phyloP scores from a whole-genome alignment of 2,888 invertebrate species.

The Drosophila cognata region DNA sequence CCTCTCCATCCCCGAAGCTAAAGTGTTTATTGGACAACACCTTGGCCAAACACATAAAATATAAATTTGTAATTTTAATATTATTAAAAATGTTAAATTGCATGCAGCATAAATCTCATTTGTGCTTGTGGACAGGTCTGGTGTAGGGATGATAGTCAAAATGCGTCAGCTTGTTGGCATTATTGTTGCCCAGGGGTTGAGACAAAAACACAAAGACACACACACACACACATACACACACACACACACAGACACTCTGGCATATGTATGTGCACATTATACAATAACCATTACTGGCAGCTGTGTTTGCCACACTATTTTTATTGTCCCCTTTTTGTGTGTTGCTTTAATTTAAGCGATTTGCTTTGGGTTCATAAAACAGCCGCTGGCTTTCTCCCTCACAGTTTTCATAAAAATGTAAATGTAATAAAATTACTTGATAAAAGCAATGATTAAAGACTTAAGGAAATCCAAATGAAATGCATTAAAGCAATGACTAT shows the following conservation, averaged over 20 bases:
- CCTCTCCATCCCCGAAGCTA: neutral
- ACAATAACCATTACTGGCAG: conserved; percentile 74
- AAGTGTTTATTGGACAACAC: conserved; percentile 73
- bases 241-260: conserved; percentile 15
- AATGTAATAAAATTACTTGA: conserved; percentile 50
- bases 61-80: conserved; percentile 79
- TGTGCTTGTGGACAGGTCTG: conserved; percentile 27
- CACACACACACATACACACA: conserved; percentile 14
- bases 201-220: conserved; percentile 22
- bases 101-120: conserved; percentile 75
- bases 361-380: conserved; percentile 66
- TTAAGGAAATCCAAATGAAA: conserved; percentile 3
- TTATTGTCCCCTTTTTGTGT: conserved; percentile 58
- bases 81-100: conserved; percentile 76
- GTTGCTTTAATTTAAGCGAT: conserved; percentile 78
- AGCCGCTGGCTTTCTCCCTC: conserved; percentile 55
- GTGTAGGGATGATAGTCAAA: conserved; percentile 18
- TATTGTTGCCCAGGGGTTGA: conserved; percentile 59
- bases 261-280: conserved; percentile 50
- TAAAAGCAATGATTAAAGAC: conserved; percentile 23
- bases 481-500: neutral
- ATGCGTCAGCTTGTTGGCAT: conserved; percentile 64
- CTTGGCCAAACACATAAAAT: conserved; percentile 54
- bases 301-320: conserved; percentile 78
- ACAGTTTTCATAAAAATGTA: conserved; percentile 50